Evolutionary conservation across 2,113 vertebrate genomes (phyloP).

Genomic region (Pelodiscus sinensis): DNA sequence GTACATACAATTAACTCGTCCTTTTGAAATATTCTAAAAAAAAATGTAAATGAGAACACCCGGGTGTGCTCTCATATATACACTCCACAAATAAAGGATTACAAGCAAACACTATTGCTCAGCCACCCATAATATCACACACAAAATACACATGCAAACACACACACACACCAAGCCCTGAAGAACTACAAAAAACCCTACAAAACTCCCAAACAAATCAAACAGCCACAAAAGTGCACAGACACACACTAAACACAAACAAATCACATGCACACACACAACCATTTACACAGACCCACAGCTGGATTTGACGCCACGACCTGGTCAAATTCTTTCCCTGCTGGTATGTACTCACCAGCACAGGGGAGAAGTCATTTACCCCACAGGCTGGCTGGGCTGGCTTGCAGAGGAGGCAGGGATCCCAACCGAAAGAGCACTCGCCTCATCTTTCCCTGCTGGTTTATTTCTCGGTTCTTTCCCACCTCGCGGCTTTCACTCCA

Average conservation of each 20-base stretch:
- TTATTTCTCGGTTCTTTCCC: constrained; percentile 2
- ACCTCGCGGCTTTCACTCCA: neutral
- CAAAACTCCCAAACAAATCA: neutral
- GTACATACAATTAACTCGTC: neutral
- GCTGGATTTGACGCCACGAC: neutral
- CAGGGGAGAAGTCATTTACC: neutral
- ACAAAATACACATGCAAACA: neutral
- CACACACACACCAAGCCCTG: neutral
- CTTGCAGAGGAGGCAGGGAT: neutral
- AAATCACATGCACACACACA: too few species aligned
- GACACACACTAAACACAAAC: neutral
- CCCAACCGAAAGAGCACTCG: neutral
- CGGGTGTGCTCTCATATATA: neutral
- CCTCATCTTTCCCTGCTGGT: constrained; percentile 28
- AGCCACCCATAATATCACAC: neutral
- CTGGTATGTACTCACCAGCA: constrained; percentile 4
- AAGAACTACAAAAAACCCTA: neutral
- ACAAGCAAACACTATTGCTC: neutral
- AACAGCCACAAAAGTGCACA: neutral
- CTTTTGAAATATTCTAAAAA: neutral
- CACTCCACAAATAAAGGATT: neutral
- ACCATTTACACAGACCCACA: neutral
- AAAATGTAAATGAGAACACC: neutral
- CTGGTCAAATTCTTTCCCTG: neutral
- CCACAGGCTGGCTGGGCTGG: neutral